Evolutionary conservation across 2,113 vertebrate genomes (phyloP), one percentile per base, ranked within the genome.

Genomic region (Eira barbara): DNA sequence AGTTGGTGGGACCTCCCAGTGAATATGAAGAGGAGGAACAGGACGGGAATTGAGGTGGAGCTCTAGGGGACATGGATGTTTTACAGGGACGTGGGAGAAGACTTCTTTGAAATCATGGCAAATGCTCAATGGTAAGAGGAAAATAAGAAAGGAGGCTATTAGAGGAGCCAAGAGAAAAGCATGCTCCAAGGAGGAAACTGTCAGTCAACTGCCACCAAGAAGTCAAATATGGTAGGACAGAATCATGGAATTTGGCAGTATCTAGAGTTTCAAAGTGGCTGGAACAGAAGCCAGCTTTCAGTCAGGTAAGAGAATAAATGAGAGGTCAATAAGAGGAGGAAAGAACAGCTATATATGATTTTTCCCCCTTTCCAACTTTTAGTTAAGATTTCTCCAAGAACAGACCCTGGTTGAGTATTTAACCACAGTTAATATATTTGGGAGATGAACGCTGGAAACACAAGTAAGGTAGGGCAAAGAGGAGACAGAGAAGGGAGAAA

Each of bases 371-470:
- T 49, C 57, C 18, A 25, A 21, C 36, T 59, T 29, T 82, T 84
- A 21, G 20, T 89, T 94, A 59, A 34, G 14, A 61, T 85, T 93
- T 84, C 31, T 81, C 57, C 31, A 20, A 74, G 78, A 96, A 69
- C 21, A 49, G 57, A 55, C 27, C 6, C 2, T n/a, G 42, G 34
- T 23, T 0, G 1, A 52, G 49, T 52, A 76, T 14, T 11, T 47
- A 9, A 29, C 25, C 47, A 36, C 69, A 52, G 27, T 27, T 34
- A 18, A 21, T 91, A 14, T 89, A 20, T n/a, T 2, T 4, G 6
- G 47, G 17, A 81, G 31, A 29, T 20, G 13, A 81, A n/a, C 7
- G 4, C 55, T 4, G 0, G 12, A 34, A 81, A 23, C 12, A 18
- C 80, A 69, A 25, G 36, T 45, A 18, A 69, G 36, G 36, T 29